Conservation (phyloP, 1,140 invertebrate genomes). For the Camponotus vicinus region DNA sequence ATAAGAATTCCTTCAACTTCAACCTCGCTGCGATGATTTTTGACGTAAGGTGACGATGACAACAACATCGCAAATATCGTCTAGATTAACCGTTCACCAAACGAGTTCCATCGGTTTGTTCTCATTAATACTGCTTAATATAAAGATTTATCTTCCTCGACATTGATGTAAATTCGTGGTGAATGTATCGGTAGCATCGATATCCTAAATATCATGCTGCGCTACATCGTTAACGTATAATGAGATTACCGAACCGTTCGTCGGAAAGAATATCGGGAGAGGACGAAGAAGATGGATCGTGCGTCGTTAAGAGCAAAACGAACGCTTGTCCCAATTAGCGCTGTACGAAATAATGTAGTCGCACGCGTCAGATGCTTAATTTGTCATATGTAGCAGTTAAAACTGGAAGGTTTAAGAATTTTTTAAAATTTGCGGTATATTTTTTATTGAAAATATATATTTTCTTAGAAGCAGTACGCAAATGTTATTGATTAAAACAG, state of each 20-base stretch:
- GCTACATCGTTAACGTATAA: slow-evolving; percentile 78
- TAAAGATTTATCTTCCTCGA: slow-evolving; percentile 27
- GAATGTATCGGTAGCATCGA: slow-evolving; percentile 66
- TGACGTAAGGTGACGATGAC: not conserved
- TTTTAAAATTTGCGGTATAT: not conserved
- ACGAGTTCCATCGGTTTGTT: slow-evolving; percentile 12
- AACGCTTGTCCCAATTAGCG: slow-evolving; percentile 76
- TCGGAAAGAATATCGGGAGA: slow-evolving; percentile 53
- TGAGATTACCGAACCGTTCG: slow-evolving; percentile 75
- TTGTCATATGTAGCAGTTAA: not conserved
- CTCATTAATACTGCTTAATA: slow-evolving; percentile 39
- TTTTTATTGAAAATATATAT: too few species aligned
- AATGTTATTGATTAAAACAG: too few species aligned
- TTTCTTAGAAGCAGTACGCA: too few species aligned
- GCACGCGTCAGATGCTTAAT: slow-evolving; percentile 3
- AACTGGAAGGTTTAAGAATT: not conserved
- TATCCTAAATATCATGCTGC: slow-evolving; percentile 74
- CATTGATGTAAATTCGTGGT: slow-evolving; percentile 49
- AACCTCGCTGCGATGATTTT: not conserved
- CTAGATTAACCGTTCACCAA: slow-evolving; percentile 1
- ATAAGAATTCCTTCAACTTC: not conserved
- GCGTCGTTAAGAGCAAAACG: slow-evolving; percentile 64
- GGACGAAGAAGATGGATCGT: slow-evolving; percentile 60
- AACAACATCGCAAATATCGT: not conserved
- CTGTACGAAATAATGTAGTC: slow-evolving; percentile 60